Percentiles rank a stretch among this genome's conserved stretches.
phyloP scores from a whole-genome alignment of 2,888 invertebrate species.

The Rotaria magnacalcarata region DNA sequence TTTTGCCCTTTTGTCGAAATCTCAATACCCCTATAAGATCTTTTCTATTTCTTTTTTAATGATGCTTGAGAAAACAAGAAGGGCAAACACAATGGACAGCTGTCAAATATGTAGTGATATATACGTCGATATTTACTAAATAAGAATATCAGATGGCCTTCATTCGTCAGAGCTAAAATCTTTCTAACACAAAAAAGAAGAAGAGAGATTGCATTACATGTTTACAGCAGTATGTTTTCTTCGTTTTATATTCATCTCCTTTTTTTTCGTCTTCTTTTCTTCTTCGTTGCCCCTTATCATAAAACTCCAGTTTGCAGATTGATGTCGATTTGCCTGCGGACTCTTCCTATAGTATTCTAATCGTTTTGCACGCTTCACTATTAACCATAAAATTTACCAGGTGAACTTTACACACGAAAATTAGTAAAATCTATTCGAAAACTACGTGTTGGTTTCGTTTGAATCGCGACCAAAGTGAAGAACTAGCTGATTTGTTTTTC shows the following conservation, averaged over 20 bases:
- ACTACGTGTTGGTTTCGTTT: neutral
- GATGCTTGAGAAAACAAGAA: neutral
- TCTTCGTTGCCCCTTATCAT: neutral
- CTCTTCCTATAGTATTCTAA: neutral
- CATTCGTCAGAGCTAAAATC: neutral
- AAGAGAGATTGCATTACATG: neutral
- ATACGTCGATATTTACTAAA: neutral
- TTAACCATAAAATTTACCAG: neutral
- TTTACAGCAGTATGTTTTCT: neutral
- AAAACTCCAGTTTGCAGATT: neutral
- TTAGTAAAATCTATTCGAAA: neutral
- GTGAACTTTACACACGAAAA: neutral
- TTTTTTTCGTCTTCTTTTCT: neutral
- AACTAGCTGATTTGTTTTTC: neutral
- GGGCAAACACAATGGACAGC: neutral
- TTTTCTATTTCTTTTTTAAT: neutral
- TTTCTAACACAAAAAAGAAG: neutral
- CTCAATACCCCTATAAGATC: neutral
- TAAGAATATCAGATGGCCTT: neutral
- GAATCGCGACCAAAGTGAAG: neutral
- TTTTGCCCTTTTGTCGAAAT: neutral
- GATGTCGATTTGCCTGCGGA: neutral
- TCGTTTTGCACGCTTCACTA: neutral
- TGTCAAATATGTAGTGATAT: neutral
- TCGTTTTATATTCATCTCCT: constrained; percentile 12